phyloP scores from a whole-genome alignment of 2,113 vertebrate genomes.

The Odontesthes bonariensis region DNA sequence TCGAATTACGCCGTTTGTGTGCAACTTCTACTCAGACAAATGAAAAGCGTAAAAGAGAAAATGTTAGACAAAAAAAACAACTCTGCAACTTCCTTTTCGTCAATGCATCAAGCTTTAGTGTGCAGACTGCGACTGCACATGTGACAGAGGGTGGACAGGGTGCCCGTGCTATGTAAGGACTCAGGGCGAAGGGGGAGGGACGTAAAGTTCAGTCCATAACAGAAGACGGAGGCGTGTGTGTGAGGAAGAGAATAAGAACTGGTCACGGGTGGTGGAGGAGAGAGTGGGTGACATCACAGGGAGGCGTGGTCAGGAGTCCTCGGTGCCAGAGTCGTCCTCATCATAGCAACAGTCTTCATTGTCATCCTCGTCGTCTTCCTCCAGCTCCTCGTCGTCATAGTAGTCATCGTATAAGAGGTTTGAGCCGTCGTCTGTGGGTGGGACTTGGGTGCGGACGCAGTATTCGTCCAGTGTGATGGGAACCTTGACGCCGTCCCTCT shows the following conservation, averaged over 20 bases:
- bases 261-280: neutral
- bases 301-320: conserved; percentile 88
- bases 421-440: conserved; percentile 89
- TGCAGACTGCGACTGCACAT: conserved; percentile 50
- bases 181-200: conserved; percentile 8
- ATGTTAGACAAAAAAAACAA: conserved; percentile 34
- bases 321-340: conserved; percentile 90
- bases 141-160: conserved; percentile 28
- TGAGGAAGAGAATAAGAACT: neutral
- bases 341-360: conserved; percentile 89
- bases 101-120: conserved; percentile 59
- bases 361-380: conserved; percentile 83
- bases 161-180: conserved; percentile 38
- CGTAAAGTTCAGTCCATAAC: conserved; percentile 60
- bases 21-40: conserved; percentile 44
- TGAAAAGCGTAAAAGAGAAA: conserved; percentile 9
- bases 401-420: conserved; percentile 96
- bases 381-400: conserved; percentile 90
- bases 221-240: neutral
- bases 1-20: conserved; percentile 19
- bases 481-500: conserved; percentile 93
- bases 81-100: conserved; percentile 49
- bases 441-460: conserved; percentile 92
- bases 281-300: neutral
- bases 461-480: conserved; percentile 95